Conservation (phyloP, 2,888 invertebrate species). For the Gymnosoma rotundatum region DNA sequence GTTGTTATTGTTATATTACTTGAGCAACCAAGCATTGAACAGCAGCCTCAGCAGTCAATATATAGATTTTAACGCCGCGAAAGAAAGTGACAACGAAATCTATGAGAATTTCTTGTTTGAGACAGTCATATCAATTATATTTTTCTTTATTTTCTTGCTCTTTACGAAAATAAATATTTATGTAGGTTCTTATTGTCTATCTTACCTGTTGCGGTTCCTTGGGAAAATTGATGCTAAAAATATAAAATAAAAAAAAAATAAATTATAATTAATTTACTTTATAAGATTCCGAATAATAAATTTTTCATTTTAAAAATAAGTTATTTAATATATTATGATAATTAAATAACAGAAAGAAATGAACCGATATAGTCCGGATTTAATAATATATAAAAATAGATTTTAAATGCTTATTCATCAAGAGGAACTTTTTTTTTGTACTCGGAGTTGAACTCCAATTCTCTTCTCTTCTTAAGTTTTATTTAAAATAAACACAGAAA, state of each 20-base stretch:
- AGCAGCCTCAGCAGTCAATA: slow-evolving; percentile 47
- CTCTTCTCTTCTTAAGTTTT: too few species aligned
- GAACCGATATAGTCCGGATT: too few species aligned
- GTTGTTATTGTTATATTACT: slow-evolving; percentile 40
- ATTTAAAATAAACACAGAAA: too few species aligned
- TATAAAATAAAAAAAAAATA: neutral
- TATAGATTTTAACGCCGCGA: slow-evolving; percentile 17
- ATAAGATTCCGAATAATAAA: too few species aligned
- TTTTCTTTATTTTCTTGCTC: slow-evolving; percentile 15
- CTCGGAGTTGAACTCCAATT: too few species aligned
- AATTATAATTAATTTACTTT: too few species aligned
- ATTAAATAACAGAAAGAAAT: too few species aligned
- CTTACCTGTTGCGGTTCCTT: slow-evolving; percentile 67
- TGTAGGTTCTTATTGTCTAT: slow-evolving; percentile 38
- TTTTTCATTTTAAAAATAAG: too few species aligned
- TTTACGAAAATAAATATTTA: slow-evolving; percentile 12
- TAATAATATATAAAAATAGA: too few species aligned
- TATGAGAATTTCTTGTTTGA: slow-evolving; percentile 40
- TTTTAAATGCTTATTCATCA: too few species aligned
- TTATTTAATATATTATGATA: too few species aligned
- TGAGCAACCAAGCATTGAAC: slow-evolving; percentile 53
- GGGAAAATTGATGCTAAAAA: slow-evolving; percentile 48
- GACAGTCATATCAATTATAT: neutral
- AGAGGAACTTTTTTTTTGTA: too few species aligned
- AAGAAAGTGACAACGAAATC: slow-evolving; percentile 36